Base-by-base conservation (phyloP, 1,140 invertebrate species). In the Periplaneta americana region DNA sequence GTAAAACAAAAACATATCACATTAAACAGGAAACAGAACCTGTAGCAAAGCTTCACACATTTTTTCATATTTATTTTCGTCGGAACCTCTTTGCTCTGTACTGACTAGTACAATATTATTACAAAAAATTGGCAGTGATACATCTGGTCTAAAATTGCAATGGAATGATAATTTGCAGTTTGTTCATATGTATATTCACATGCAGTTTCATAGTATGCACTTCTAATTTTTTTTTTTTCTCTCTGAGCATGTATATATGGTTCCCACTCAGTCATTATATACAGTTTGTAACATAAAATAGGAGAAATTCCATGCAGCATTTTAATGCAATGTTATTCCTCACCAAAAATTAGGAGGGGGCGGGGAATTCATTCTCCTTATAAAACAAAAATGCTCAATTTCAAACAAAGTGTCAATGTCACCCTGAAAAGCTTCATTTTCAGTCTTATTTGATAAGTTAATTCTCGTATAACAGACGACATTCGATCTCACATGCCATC, bases 141-240 rank as follows among this genome's bases (percentile, higher is more conserved):
- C 28, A 78, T 36, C 76, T 78, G 76, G 76, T 78, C 76, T 78
- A 78, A 28, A 78, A 78, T 36, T 78, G 76, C 76, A 78, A n/a
- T 78, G 76, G 76, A 78, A 78, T 78, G 76, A 78, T 78, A 37
- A 18, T 34, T 78, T 34, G 34, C 48, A 66, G 48, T 66, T n/a
- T 75, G n/a, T 75, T 78, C 34, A 39, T 78, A 78, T 34, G 76
- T 78, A 78, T 78, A 34, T 75, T 18, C 34, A 36, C 76, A 78
- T 36, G 34, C 34, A 78, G 35, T 78, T 36, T 34, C 37, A 36
- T 36, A 36, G 28, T 22, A 39, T 75, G 33, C 28, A 31, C 11
- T 28, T 31, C n/a, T 28, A 75, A 31, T 17, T 1, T 18, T 18
- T n/a, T 75, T 13, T 34, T n/a, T 36, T 28, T 18, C 28, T 78